Percentiles rank a stretch among this genome's conserved stretches.
Evolutionary conservation across 1,140 invertebrate genomes (phyloP).

Genomic region (Papilio machaon): DNA sequence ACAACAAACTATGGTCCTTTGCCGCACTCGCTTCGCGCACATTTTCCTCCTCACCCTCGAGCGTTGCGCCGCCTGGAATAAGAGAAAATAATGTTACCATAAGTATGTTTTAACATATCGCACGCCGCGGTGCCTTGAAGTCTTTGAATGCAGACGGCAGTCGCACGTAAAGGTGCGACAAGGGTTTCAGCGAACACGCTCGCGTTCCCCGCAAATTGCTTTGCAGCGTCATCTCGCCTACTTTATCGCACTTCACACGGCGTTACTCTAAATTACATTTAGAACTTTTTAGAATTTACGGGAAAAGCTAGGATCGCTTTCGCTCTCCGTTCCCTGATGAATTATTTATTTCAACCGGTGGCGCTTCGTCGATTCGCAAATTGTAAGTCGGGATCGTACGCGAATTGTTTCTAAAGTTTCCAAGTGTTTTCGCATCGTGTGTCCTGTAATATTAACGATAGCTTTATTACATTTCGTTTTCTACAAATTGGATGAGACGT

Average conservation of each 20-base stretch:
- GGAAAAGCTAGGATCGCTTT: constrained; percentile 38
- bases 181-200: constrained; percentile 51
- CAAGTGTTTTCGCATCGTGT: constrained; percentile 5
- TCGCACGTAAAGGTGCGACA: constrained; percentile 6
- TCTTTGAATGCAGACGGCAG: constrained; percentile 1
- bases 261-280: constrained; percentile 60
- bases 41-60: constrained; percentile 47
- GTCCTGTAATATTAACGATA: not conserved
- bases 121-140: constrained; percentile 23
- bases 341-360: constrained; percentile 61
- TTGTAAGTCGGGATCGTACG: constrained; percentile 2
- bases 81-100: constrained; percentile 39
- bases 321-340: constrained; percentile 45
- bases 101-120: not conserved
- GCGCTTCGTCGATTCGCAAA: constrained; percentile 50
- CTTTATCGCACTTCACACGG: constrained; percentile 41
- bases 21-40: constrained; percentile 49
- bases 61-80: constrained; percentile 52
- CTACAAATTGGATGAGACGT: not conserved
- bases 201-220: constrained; percentile 54
- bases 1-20: constrained; percentile 49
- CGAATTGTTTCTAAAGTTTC: constrained; percentile 18
- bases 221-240: constrained; percentile 42
- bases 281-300: constrained; percentile 56
- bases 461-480: not conserved